Percentiles rank a stretch among this genome's conserved stretches.
These are phyloP conservation scores for Solenopsis fugax DNA, from an alignment of 1,140 invertebrate genomes.

Conservation along the genomic window DNA sequence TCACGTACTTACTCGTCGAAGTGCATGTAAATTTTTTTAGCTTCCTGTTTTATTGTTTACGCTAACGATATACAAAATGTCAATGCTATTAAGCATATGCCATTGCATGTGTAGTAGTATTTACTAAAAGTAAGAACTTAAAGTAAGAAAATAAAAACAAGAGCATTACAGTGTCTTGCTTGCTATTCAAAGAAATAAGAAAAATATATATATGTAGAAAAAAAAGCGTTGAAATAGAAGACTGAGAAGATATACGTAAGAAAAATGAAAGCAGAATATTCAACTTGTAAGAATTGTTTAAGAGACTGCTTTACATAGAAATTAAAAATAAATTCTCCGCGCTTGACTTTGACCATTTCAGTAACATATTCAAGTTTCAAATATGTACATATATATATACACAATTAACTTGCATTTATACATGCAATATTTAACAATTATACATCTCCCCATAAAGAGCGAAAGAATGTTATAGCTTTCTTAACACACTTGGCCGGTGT, in stretches of 20 bases:
- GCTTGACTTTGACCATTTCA: background rate
- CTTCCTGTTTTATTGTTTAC: constrained; percentile 5
- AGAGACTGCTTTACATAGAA: background rate
- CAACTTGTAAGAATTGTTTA: background rate
- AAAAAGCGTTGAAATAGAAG: background rate
- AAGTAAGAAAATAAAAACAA: background rate
- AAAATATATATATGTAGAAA: background rate
- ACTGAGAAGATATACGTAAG: constrained; percentile 2
- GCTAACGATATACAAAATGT: constrained; percentile 17
- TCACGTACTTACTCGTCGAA: background rate
- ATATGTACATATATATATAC: background rate
- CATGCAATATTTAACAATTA: constrained; percentile 14
- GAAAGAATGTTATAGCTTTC: background rate
- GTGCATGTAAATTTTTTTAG: background rate
- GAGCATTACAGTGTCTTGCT: background rate
- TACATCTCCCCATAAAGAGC: background rate
- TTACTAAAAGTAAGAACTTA: background rate
- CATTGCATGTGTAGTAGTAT: background rate
- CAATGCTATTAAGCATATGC: background rate
- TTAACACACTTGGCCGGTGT: background rate
- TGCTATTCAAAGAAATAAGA: background rate
- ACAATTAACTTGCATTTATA: background rate
- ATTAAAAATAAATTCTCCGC: background rate
- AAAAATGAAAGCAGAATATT: background rate
- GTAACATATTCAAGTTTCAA: background rate